Conservation (phyloP, 2,888 invertebrate species). For the Noctua janthina region DNA sequence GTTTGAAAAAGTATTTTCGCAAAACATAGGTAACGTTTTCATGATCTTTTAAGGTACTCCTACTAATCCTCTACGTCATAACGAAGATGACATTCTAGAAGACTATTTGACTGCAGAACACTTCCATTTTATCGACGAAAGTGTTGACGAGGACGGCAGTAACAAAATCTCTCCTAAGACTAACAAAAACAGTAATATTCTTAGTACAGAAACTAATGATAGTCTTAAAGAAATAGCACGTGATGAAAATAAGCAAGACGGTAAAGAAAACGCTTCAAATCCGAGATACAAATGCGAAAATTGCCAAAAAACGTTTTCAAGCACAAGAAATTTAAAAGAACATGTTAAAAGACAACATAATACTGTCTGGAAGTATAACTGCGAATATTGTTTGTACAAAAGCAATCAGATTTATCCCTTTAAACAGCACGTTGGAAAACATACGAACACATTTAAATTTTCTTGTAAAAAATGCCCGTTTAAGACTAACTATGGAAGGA, state of each 20-base stretch:
- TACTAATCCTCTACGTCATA: neutral
- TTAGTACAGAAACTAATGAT: neutral
- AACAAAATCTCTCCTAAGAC: neutral
- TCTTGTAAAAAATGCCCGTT: slow-evolving; percentile 18
- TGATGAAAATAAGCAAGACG: neutral
- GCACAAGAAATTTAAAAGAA: neutral
- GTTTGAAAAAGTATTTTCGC: neutral
- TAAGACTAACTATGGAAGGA: slow-evolving; percentile 26
- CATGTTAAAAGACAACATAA: neutral
- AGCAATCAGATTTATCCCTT: slow-evolving; percentile 5
- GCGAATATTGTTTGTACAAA: slow-evolving; percentile 16
- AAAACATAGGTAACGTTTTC: neutral
- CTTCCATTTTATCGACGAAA: slow-evolving; percentile 34
- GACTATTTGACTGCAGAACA: slow-evolving; percentile 18
- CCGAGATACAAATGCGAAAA: neutral
- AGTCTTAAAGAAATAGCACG: neutral
- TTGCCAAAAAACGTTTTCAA: slow-evolving; percentile 24
- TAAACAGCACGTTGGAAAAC: slow-evolving; percentile 16
- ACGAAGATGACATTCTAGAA: neutral
- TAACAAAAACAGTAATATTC: neutral
- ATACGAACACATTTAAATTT: slow-evolving; percentile 32
- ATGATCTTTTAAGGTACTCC: slow-evolving; percentile 7
- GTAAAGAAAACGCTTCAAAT: neutral
- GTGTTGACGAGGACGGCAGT: neutral
- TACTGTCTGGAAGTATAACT: slow-evolving; percentile 17